Percentiles rank a stretch among this genome's conserved stretches.
These are phyloP conservation scores for Pluvialis apricaria DNA, from an alignment of 2,113 vertebrate genomes.

Conservation along the genomic window DNA sequence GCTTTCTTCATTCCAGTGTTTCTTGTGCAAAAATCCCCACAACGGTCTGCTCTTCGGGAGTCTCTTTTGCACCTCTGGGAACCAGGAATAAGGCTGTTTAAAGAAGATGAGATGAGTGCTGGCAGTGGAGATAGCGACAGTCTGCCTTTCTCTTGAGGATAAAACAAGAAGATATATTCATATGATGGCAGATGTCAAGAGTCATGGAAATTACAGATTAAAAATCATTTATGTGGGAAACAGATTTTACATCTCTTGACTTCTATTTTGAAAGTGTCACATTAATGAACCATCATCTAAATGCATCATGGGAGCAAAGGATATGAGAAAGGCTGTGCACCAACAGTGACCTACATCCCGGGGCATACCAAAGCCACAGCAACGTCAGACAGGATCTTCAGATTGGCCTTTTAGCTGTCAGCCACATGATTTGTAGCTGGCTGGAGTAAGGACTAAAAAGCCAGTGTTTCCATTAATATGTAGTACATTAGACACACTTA, in stretches of 20 bases:
- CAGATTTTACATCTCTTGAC: background rate
- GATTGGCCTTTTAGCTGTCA: slow-evolving; percentile 57
- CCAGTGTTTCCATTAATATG: background rate
- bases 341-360: slow-evolving; percentile 45
- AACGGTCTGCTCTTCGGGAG: background rate
- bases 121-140: background rate
- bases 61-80: slow-evolving; percentile 20
- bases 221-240: slow-evolving; percentile 43
- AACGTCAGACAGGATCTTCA: slow-evolving; percentile 27
- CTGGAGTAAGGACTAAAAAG: background rate
- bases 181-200: slow-evolving; percentile 39
- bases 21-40: background rate
- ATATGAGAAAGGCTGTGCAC: slow-evolving; percentile 11
- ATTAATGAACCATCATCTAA: slow-evolving; percentile 35
- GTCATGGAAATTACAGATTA: slow-evolving; percentile 41
- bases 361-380: slow-evolving; percentile 28
- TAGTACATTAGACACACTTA: background rate
- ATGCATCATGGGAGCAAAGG: slow-evolving; percentile 28
- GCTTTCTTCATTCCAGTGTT: background rate
- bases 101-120: background rate
- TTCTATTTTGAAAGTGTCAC: slow-evolving; percentile 51
- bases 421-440: slow-evolving; percentile 7
- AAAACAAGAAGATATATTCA: background rate
- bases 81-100: background rate
- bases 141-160: slow-evolving; percentile 10